Percentiles rank a stretch among this genome's conserved stretches.
These are phyloP conservation scores for Stenichneumon culpator DNA, from an alignment of 2,888 invertebrate species.

Conservation along the genomic window DNA sequence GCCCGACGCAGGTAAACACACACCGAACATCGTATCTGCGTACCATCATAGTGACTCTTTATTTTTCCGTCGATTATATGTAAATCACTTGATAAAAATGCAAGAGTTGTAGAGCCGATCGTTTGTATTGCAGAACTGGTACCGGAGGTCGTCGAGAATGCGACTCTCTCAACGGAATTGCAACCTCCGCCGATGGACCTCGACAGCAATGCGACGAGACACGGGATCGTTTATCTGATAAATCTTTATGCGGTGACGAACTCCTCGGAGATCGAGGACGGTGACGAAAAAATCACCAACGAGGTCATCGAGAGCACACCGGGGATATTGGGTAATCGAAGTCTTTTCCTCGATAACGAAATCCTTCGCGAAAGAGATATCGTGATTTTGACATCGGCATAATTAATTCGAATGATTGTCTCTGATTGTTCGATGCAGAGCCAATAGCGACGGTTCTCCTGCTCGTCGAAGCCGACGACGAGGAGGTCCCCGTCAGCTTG, in stretches of 20 bases:
- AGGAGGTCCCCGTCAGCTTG: constrained; percentile 75
- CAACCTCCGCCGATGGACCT: constrained; percentile 74
- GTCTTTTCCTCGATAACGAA: background rate
- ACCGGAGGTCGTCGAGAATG: constrained; percentile 56
- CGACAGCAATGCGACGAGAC: constrained; percentile 48
- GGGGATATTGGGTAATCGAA: constrained; percentile 74
- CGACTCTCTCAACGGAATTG: constrained; percentile 75
- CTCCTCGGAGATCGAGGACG: constrained; percentile 71
- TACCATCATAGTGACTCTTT: background rate
- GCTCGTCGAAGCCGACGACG: constrained; percentile 79
- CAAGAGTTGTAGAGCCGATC: constrained; percentile 34
- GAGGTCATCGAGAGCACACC: constrained; percentile 75
- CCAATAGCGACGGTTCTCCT: constrained; percentile 80
- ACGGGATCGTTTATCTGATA: constrained; percentile 78
- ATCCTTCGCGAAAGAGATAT: background rate
- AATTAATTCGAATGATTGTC: background rate
- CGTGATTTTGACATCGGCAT: background rate
- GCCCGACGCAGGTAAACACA: constrained; percentile 72
- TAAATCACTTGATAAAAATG: constrained; percentile 48
- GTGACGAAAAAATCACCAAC: constrained; percentile 78
- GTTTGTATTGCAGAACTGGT: constrained; percentile 54
- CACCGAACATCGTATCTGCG: constrained; percentile 4
- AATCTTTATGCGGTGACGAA: constrained; percentile 82
- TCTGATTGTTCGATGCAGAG: constrained; percentile 69
- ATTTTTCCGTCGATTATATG: constrained; percentile 3